Base-by-base conservation (phyloP, 1,140 invertebrate genomes). In the Pinna nobilis region DNA sequence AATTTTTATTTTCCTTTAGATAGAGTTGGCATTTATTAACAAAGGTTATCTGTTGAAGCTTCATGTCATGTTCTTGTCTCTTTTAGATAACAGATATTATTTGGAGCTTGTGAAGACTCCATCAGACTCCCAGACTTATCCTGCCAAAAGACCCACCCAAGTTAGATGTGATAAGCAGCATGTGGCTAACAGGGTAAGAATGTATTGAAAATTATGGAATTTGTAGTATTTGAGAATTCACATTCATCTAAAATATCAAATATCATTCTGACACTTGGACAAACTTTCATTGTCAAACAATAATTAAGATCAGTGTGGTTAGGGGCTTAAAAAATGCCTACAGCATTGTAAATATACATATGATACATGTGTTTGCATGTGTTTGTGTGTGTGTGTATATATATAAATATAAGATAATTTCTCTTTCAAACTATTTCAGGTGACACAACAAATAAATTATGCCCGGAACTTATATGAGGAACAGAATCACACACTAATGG, bases 381-480 rank as follows among this genome's bases (percentile, higher is more conserved):
- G 35, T 67, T 65, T 68, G 60, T 79, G 78, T 83, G 84, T 7
- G n/a, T n/a, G n/a, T n/a, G n/a, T n/a, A n/a, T n/a, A n/a, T n/a
- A n/a, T n/a, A n/a, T n/a, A n/a, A n/a, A n/a, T n/a, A n/a, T n/a
- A n/a, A n/a, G n/a, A n/a, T n/a, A n/a, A n/a, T n/a, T n/a, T n/a
- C n/a, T n/a, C n/a, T n/a, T n/a, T n/a, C n/a, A n/a, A n/a, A n/a
- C n/a, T n/a, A n/a, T n/a, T n/a, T n/a, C 74, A 93, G 92, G 92
- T 92, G 50, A 91, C 91, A 3, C 92, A 94, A 77, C 92, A 94
- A 88, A 93, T 95, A 66, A 96, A 95, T 82, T 96, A 96, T 89
- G 96, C 96, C 44, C 95, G 95, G 86, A 93, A 93, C 82, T 92
- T 97, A 82, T 94, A 94, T 86, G 93, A 95, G 86, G 96, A 97